phyloP scores from a whole-genome alignment of 2,888 invertebrate genomes.

The Spodoptera exigua region DNA sequence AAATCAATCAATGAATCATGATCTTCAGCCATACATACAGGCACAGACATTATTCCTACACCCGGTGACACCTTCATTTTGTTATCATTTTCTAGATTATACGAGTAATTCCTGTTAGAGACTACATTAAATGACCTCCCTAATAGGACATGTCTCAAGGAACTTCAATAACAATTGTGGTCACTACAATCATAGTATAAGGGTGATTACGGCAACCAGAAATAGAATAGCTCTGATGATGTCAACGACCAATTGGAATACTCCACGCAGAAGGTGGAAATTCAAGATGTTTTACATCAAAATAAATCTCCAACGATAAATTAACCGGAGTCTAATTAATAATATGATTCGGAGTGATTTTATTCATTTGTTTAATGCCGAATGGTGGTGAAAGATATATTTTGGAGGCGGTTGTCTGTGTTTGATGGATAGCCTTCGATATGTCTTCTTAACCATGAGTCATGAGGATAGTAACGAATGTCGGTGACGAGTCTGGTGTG shows the following conservation, averaged over 20 bases:
- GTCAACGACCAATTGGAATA: conserved; percentile 34
- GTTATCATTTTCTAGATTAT: too few species aligned
- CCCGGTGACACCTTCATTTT: too few species aligned
- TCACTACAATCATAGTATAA: conserved; percentile 8
- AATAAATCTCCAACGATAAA: too few species aligned
- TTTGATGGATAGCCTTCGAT: conserved; percentile 50
- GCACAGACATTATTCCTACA: too few species aligned
- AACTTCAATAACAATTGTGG: conserved; percentile 12
- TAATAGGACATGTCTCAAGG: background rate
- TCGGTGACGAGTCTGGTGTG: too few species aligned
- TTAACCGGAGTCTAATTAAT: too few species aligned
- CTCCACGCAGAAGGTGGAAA: background rate
- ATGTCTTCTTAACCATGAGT: conserved; percentile 39
- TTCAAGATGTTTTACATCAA: background rate
- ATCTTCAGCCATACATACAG: too few species aligned
- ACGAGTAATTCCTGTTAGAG: background rate
- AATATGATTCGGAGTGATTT: too few species aligned
- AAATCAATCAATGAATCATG: too few species aligned
- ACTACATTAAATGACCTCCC: conserved; percentile 3
- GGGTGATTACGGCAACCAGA: conserved; percentile 3
- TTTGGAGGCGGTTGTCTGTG: background rate
- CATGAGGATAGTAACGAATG: conserved; percentile 24
- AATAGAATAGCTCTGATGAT: conserved; percentile 10
- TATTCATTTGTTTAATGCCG: too few species aligned
- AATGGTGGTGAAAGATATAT: too few species aligned